Conservation (phyloP, 2,888 invertebrate genomes). For the Dysmachus trigonus region DNA sequence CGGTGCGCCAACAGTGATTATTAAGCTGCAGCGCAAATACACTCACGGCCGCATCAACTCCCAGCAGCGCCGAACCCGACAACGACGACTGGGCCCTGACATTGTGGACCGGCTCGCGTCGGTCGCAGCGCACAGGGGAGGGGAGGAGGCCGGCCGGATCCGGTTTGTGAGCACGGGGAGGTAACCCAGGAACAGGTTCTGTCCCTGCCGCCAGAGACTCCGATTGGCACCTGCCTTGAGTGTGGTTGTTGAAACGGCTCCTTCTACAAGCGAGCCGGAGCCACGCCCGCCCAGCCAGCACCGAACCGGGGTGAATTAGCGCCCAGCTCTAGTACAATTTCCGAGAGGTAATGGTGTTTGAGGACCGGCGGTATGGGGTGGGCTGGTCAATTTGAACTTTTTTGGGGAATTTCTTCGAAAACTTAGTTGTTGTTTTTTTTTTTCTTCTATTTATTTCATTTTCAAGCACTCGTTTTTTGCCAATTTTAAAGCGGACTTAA, state of each 20-base stretch:
- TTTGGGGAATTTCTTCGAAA: conserved; percentile 8
- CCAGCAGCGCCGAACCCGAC: neutral
- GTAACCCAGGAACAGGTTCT: neutral
- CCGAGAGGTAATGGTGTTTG: neutral
- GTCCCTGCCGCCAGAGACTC: neutral
- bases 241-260: neutral
- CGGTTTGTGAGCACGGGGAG: neutral
- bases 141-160: neutral
- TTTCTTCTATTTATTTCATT: neutral
- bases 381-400: conserved; percentile 17
- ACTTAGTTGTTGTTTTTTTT: neutral
- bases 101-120: neutral
- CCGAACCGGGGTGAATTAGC: neutral
- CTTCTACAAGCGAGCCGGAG: neutral
- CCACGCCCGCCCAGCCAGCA: neutral
- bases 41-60: conserved; percentile 20
- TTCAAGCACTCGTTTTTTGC: neutral
- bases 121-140: neutral
- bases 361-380: neutral
- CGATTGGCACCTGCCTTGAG: neutral
- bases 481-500: neutral
- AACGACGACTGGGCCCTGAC: conserved; percentile 7
- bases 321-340: conserved; percentile 11
- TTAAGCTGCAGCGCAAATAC: conserved; percentile 30
- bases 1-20: conserved; percentile 10